These are phyloP conservation scores for Mesoclemmys tuberculata DNA, from an alignment of 2,113 vertebrate species.

Conservation along the genomic window DNA sequence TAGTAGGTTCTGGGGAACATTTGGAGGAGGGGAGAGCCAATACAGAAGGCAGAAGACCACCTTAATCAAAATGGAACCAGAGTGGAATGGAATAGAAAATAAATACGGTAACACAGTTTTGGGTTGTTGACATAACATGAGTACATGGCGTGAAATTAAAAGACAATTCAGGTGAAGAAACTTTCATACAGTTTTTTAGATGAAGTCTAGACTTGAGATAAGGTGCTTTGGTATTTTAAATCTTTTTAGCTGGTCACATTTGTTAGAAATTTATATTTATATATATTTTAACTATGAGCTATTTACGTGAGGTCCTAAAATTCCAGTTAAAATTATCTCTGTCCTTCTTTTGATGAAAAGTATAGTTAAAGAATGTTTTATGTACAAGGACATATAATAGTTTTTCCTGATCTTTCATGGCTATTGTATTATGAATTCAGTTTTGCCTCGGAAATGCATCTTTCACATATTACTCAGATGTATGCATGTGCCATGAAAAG, in stretches of 20 bases:
- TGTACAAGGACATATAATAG: not conserved
- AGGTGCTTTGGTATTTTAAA: not conserved
- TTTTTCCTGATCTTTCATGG: not conserved
- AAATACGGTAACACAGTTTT: not conserved
- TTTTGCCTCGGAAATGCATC: not conserved
- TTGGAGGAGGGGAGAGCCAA: not conserved
- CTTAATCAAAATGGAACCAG: not conserved
- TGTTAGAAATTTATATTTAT: not conserved
- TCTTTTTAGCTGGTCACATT: not conserved
- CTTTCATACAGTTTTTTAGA: not conserved
- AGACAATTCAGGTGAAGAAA: not conserved
- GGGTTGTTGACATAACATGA: not conserved
- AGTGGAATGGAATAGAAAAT: not conserved
- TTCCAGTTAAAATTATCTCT: not conserved
- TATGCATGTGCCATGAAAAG: not conserved
- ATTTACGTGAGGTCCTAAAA: not conserved
- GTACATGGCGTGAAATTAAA: not conserved
- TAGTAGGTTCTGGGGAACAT: not conserved
- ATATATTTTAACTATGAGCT: not conserved
- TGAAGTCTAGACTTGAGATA: not conserved
- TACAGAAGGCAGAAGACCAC: not conserved
- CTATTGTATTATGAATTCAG: not conserved
- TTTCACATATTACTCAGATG: not conserved
- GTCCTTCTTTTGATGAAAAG: not conserved
- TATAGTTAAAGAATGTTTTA: not conserved